Conservation (phyloP, 2,797 vertebrate species). For the Sandelia bainsii region DNA sequence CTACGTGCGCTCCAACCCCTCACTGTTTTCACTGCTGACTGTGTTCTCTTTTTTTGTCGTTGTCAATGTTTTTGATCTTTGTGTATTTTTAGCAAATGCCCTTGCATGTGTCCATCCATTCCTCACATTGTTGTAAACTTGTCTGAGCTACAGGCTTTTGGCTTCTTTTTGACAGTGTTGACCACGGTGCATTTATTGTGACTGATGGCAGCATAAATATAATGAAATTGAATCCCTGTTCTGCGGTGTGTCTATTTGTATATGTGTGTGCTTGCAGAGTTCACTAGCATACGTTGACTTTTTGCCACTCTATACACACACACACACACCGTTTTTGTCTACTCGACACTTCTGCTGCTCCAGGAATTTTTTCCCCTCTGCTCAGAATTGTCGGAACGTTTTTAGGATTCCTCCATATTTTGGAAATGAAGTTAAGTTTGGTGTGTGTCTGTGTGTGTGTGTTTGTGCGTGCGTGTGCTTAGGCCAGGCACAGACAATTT, state of each 20-base stretch:
- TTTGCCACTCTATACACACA: constrained; percentile 51
- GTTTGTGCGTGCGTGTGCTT: constrained; percentile 28
- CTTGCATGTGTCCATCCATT: constrained; percentile 2
- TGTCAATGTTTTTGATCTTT: constrained; percentile 4
- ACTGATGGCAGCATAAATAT: constrained; percentile 63
- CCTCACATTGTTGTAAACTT: constrained; percentile 24
- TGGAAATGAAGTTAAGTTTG: constrained; percentile 56
- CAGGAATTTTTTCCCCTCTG: constrained; percentile 49
- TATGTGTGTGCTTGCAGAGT: constrained; percentile 30
- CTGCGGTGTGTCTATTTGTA: constrained; percentile 60
- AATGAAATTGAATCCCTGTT: constrained; percentile 58
- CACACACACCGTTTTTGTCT: constrained; percentile 58
- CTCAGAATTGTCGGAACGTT: constrained; percentile 68
- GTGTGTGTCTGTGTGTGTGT: constrained; percentile 32
- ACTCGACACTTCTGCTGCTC: constrained; percentile 66
- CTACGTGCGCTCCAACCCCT: constrained; percentile 3
- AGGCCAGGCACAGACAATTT: constrained; percentile 76
- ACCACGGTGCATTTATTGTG: constrained; percentile 53
- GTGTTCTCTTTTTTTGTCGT: not conserved
- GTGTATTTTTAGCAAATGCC: constrained; percentile 37
- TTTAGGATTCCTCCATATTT: constrained; percentile 72
- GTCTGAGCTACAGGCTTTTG: constrained; percentile 18
- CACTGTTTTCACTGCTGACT: constrained; percentile 12
- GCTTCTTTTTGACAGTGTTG: constrained; percentile 33
- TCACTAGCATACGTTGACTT: constrained; percentile 62